Base-by-base conservation (phyloP, 1,140 invertebrate genomes). In the Rhyacophila brunnea region DNA sequence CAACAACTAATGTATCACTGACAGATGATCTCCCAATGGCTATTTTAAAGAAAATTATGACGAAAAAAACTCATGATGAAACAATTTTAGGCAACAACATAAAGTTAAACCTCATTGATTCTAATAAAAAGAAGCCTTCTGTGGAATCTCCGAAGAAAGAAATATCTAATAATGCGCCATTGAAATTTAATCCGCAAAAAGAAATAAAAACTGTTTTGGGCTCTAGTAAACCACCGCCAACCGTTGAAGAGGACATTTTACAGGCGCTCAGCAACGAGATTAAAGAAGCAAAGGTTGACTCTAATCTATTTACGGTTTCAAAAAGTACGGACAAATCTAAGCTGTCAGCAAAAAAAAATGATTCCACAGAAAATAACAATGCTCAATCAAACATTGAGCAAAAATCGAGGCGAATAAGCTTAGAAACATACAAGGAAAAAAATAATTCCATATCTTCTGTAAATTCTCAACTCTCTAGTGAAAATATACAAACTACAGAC, bases 401-500 rank as follows among this genome's bases (percentile, higher is more conserved):
- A 55, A 73, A 74, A 67, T 67, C 73, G 44, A 77, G 75, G 67
- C 69, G 73, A 67, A 79, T 79, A 62, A 76, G 75, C 7, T 73
- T 79, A 38, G 77, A 79, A 69, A 78, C 70, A 34, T 79, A 79
- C 59, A 79, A 78, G 67, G 66, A 77, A 64, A 64, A 64, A 53
- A 15, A 57, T 13, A 44, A 13, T n/a, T 28, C 23, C 1, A 11
- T 17, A 56, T 13, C 43, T 19, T 35, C 23, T 13, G 17, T 10
- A 13, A 11, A 44, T 47, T 15, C 48, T 35, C 0, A 71, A 70
- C 61, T 43, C 13, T 36, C 19, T 15, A 40, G 38, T 28, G 34
- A 19, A 32, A n/a, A 48, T 47, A 13, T 35, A 17, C 20, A 36
- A 46, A 13, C 14, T 1, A 46, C 6, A 32, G 36, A 43, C n/a